Percentiles rank a stretch among this genome's conserved stretches.
Evolutionary conservation across 53 echinoderm and acorn worm genomes (phyloP).

Genomic region (Pentamera pediparva): DNA sequence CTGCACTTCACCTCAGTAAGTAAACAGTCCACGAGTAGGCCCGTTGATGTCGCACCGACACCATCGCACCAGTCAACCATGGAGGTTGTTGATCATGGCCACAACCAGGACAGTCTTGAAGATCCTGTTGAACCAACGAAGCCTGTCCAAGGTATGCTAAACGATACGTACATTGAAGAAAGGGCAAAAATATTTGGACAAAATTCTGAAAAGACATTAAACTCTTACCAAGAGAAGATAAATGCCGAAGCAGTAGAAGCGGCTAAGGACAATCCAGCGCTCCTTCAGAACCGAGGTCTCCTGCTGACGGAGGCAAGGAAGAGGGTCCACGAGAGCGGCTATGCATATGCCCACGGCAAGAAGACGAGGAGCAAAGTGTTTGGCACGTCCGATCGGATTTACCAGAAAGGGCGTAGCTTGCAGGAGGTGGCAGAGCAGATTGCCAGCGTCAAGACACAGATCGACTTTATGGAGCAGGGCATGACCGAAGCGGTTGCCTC

Average conservation of each 20-base stretch:
- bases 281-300: constrained; percentile 10
- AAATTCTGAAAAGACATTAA: constrained; percentile 17
- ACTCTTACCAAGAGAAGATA: constrained; percentile 25
- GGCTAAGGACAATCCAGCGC: background rate
- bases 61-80: no score
- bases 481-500: background rate
- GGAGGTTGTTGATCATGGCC: no score
- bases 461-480: constrained; percentile 17
- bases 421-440: constrained; percentile 16
- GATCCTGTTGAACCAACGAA: background rate
- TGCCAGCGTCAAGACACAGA: constrained; percentile 1
- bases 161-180: constrained; percentile 12
- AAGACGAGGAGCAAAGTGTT: constrained; percentile 36
- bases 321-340: constrained; percentile 21
- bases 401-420: background rate
- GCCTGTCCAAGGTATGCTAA: background rate
- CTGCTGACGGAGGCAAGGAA: constrained; percentile 31
- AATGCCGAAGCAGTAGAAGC: constrained; percentile 25
- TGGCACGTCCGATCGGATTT: background rate
- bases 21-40: background rate
- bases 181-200: constrained; percentile 38
- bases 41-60: background rate
- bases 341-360: constrained; percentile 29
- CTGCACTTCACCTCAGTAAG: background rate
- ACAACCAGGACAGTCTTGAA: background rate